Evolutionary conservation across 2,888 invertebrate genomes (phyloP), one percentile per base, ranked within the genome.

Genomic region (Periphyllus acericola): DNA sequence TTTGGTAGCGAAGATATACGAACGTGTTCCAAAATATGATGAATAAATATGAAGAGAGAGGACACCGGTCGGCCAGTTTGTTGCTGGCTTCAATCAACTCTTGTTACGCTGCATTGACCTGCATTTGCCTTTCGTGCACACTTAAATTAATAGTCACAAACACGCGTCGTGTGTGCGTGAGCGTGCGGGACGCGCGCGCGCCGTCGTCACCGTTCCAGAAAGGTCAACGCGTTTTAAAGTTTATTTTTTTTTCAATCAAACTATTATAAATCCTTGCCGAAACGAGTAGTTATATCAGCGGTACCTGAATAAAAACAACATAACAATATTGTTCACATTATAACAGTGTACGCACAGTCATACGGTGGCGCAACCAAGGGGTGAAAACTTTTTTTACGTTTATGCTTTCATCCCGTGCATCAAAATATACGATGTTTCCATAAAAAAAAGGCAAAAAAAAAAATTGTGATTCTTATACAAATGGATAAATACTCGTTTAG

Each of bases 11-110:
- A 36, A n/a, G 60, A 14, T 19, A 36, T 36, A 72, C 72, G 46
- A 46, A 81, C 81, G 29, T 71, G 84, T 84, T 84, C 75, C 60
- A 25, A 84, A 84, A 84, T 84, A 72, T 66, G 74, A 84, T 66
- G 84, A 84, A 76, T 84, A 84, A 66, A 78, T 85, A 85, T 71
- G 78, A 71, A 78, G 86, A 86, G 86, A 72, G 79, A 79, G 85
- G 71, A 85, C 52, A 46, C 78, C 14, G 40, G 6, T 1, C n/a
- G 79, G 68, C 79, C 86, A 80, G 78, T 78, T 85, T 80, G 80
- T 86, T 60, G 86, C 60, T 55, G 86, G 86, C 86, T 86, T 86
- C 79, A 80, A 80, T 86, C 86, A 80, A 86, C 71, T 86, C 79
- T 86, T 60, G 55, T 86, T 86, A 79, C 71, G 79, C 55, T 55